Conservation (phyloP, 2,888 invertebrate genomes). For the Dichetophora obliterata region DNA sequence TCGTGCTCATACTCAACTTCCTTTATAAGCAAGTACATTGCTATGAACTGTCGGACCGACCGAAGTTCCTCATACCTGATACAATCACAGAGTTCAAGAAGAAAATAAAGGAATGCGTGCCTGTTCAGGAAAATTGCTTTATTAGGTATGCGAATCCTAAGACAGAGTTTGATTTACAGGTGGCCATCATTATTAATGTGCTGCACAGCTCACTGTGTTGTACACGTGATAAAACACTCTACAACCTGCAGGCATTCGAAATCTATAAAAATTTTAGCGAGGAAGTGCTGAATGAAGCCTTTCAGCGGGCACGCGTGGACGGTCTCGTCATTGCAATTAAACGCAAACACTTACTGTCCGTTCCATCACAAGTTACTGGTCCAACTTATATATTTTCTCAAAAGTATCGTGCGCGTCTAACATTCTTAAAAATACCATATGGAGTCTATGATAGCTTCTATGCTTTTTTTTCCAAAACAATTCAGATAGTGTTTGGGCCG, state of each 20-base stretch:
- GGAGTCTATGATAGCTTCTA: slow-evolving; percentile 56
- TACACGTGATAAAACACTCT: slow-evolving; percentile 74
- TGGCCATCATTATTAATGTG: slow-evolving; percentile 63
- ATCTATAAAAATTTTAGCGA: slow-evolving; percentile 82
- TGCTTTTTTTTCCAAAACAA: slow-evolving; percentile 52
- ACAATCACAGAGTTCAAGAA: slow-evolving; percentile 61
- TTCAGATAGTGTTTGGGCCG: slow-evolving; percentile 46
- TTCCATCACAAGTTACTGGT: slow-evolving; percentile 59
- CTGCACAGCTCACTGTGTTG: slow-evolving; percentile 78
- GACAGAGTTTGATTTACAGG: slow-evolving; percentile 58
- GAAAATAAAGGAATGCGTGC: slow-evolving; percentile 54
- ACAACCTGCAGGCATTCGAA: slow-evolving; percentile 77
- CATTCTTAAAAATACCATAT: slow-evolving; percentile 60
- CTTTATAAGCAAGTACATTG: slow-evolving; percentile 60
- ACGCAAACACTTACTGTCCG: slow-evolving; percentile 61
- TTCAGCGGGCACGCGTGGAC: slow-evolving; percentile 74
- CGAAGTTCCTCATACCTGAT: slow-evolving; percentile 62
- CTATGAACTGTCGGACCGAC: slow-evolving; percentile 42
- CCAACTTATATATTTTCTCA: slow-evolving; percentile 69
- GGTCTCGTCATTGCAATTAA: slow-evolving; percentile 73
- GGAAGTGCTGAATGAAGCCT: slow-evolving; percentile 73
- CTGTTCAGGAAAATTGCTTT: slow-evolving; percentile 49
- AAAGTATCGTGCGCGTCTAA: slow-evolving; percentile 66
- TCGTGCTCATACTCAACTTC: slow-evolving; percentile 62
- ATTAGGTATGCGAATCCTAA: slow-evolving; percentile 59